Base-by-base conservation (phyloP, 1,140 invertebrate species). In the Caenorhabditis brenneri region DNA sequence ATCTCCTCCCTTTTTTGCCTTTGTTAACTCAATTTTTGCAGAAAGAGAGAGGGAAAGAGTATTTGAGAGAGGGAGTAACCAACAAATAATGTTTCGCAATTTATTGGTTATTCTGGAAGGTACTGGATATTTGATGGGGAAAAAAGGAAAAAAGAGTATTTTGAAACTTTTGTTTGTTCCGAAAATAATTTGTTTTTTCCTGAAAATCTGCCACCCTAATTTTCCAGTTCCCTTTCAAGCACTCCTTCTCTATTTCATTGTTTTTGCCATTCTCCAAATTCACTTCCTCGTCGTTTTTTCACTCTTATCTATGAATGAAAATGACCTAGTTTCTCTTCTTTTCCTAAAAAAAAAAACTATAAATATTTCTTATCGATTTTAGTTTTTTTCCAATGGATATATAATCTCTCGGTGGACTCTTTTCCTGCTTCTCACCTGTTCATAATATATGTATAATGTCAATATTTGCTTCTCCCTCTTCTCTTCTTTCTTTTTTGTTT, bases 11-110 rank as follows among this genome's bases (percentile, higher is more conserved):
- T 55, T n/a, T 27, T 27, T 24, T 27, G 22, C 53, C 22, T 55
- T 55, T 55, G 22, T 27, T 55, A 55, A 55, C 53, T 55, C 53
- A 29, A 55, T 55, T 55, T 55, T 27, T 55, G 49, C 49, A 51
- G 6, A 51, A 12, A n/a, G 15, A 51, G 6, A 16, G n/a, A 51
- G 49, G n/a, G 49, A 51, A 19, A n/a, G 15, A 51, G n/a, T n/a
- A n/a, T n/a, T n/a, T n/a, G n/a, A n/a, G n/a, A 46, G 4, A 46
- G 42, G 19, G 2, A n/a, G 22, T 7, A 0, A 51, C 16, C 19
- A n/a, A 51, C 19, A 51, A 51, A n/a, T n/a, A n/a, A 16, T n/a
- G 49, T 65, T 65, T 65, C 58, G 58, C 31, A 65, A 65, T 42
- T 42, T 42, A 42, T 12, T 42, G 39, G 12, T 6, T 6, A 6